phyloP scores from a whole-genome alignment of 2,797 vertebrate species.

The Ctenopoma multispine region DNA sequence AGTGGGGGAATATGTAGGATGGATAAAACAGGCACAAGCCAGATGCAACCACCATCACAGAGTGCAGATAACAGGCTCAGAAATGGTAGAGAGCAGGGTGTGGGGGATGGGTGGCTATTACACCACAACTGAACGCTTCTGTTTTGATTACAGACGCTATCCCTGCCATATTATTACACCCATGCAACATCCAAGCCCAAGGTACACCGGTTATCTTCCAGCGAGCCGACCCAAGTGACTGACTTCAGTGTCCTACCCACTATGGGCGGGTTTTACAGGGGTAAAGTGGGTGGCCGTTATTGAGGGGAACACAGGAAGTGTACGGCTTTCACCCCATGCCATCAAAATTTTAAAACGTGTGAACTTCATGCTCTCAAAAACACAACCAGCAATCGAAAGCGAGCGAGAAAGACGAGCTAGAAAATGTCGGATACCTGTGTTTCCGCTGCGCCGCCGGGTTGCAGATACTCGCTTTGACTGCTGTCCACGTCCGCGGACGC shows the following conservation, averaged over 20 bases:
- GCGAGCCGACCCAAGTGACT: conserved; percentile 89
- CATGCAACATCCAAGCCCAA: conserved; percentile 38
- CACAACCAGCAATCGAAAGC: conserved; percentile 70
- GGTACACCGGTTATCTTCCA: conserved; percentile 74
- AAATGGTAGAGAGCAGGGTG: conserved; percentile 49
- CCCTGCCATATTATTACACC: conserved; percentile 12
- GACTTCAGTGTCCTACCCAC: conserved; percentile 98
- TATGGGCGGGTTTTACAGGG: conserved; percentile 94
- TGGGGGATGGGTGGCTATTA: conserved; percentile 77
- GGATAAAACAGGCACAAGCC: conserved; percentile 35
- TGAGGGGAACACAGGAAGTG: conserved; percentile 94
- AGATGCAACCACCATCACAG: conserved; percentile 27
- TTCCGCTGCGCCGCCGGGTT: conserved; percentile 86
- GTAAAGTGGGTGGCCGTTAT: conserved; percentile 97
- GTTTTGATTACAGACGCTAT: conserved; percentile 61
- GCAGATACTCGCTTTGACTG: conserved; percentile 95
- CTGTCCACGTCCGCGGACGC: conserved; percentile 99
- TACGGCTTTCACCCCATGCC: conserved; percentile 86
- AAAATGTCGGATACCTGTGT: conserved; percentile 85
- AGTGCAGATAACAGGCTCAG: conserved; percentile 55
- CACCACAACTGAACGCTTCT: conserved; percentile 64
- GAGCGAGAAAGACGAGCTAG: conserved; percentile 73
- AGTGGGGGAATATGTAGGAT: conserved; percentile 16
- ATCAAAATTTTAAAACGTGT: conserved; percentile 87
- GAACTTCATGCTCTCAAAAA: conserved; percentile 83